Percentiles rank a stretch among this genome's conserved stretches.
phyloP scores from a whole-genome alignment of 1,140 invertebrate genomes.

The Anadara kagoshimensis region DNA sequence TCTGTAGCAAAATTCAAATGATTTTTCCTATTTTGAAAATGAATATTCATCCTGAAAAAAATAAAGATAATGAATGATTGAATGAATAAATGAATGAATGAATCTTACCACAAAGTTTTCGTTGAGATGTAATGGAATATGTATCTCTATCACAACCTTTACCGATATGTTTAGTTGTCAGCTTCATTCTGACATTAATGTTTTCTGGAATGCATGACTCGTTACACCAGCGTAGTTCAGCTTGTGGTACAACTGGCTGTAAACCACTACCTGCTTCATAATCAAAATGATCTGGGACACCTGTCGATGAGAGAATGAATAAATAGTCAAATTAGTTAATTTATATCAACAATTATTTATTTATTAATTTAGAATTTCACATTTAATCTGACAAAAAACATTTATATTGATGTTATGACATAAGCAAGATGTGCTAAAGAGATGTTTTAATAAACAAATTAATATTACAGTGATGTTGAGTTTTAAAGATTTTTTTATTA shows the following conservation, averaged over 20 bases:
- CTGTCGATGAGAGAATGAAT: constrained; percentile 65
- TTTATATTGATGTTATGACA: no score
- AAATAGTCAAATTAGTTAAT: constrained; percentile 9
- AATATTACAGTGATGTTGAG: no score
- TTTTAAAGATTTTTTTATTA: no score
- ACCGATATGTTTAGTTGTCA: constrained; percentile 89
- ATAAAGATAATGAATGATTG: no score
- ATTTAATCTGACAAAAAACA: not conserved
- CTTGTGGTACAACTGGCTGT: constrained; percentile 87
- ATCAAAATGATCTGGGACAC: constrained; percentile 91
- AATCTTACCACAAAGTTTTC: constrained; percentile 87
- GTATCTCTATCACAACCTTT: constrained; percentile 94
- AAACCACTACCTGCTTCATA: constrained; percentile 90
- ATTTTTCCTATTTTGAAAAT: no score
- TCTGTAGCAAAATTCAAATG: no score
- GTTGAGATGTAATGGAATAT: constrained; percentile 89
- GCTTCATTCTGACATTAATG: constrained; percentile 80
- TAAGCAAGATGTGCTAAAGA: no score
- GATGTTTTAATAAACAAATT: no score
- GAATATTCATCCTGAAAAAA: no score
- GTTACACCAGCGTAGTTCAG: constrained; percentile 91
- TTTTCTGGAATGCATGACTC: constrained; percentile 81
- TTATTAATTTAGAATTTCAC: not conserved
- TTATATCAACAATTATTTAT: not conserved
- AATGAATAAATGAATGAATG: no score